phyloP scores from a whole-genome alignment of 1,140 invertebrate genomes.

The Diorhabda carinulata region DNA sequence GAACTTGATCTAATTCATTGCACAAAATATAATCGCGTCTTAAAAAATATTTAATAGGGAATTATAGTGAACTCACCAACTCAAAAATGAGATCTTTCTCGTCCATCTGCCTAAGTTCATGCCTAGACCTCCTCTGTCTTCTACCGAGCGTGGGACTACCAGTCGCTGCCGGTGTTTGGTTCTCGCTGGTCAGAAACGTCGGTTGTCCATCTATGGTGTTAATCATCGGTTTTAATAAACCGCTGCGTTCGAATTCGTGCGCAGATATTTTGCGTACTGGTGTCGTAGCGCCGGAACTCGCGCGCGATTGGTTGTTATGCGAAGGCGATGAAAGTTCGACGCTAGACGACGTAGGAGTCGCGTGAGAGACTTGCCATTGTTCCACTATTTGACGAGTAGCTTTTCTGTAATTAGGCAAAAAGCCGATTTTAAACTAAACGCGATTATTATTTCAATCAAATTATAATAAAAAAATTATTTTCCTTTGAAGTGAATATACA shows the following conservation, averaged over 20 bases:
- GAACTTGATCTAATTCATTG: too few species aligned
- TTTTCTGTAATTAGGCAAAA: constrained; percentile 62
- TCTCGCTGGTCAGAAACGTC: constrained; percentile 70
- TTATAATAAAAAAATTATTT: too few species aligned
- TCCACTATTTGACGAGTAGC: constrained; percentile 87
- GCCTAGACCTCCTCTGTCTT: constrained; percentile 69
- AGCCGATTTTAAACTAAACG: background rate
- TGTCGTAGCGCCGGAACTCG: constrained; percentile 76
- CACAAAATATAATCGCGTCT: too few species aligned
- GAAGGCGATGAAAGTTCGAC: constrained; percentile 60
- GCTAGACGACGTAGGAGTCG: constrained; percentile 62
- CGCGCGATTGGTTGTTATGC: constrained; percentile 57
- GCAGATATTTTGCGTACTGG: constrained; percentile 94
- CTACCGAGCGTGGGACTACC: constrained; percentile 51
- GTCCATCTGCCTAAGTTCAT: constrained; percentile 82
- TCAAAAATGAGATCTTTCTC: constrained; percentile 95
- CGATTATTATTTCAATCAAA: too few species aligned
- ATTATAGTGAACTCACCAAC: constrained; percentile 60
- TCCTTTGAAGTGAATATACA: too few species aligned
- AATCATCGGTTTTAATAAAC: constrained; percentile 85
- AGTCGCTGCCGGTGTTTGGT: constrained; percentile 43
- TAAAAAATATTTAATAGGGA: too few species aligned
- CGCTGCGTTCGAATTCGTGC: constrained; percentile 90
- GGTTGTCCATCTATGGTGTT: constrained; percentile 84
- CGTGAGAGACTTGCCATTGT: constrained; percentile 84